phyloP scores from a whole-genome alignment of 2,113 vertebrate species.

The Neofelis nebulosa region DNA sequence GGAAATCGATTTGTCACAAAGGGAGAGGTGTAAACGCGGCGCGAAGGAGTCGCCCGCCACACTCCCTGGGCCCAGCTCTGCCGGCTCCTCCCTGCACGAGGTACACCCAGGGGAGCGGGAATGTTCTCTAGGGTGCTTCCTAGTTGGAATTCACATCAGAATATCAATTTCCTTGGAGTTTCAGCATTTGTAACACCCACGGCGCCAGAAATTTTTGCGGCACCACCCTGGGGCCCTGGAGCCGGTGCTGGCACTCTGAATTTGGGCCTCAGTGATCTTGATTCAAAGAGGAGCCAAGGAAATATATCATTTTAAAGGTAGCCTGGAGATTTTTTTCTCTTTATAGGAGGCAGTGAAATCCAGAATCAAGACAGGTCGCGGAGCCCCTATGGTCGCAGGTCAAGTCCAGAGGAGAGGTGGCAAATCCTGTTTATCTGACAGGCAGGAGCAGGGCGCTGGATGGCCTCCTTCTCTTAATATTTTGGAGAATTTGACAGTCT shows the following conservation, averaged over 20 bases:
- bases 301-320: background rate
- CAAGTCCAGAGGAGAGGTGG: background rate
- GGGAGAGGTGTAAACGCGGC: constrained; percentile 51
- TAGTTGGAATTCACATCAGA: background rate
- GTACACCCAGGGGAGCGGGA: background rate
- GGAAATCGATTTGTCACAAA: constrained; percentile 79
- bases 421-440: background rate
- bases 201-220: background rate
- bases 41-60: background rate
- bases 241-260: background rate
- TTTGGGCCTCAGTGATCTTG: background rate
- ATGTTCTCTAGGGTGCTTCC: background rate
- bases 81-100: background rate
- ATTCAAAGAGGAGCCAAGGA: background rate
- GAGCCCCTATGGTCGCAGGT: background rate
- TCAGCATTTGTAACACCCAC: background rate
- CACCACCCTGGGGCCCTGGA: background rate
- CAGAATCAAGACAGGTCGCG: background rate
- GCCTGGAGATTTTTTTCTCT: background rate
- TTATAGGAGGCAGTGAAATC: background rate
- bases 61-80: accelerated
- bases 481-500: background rate
- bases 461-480: background rate
- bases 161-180: background rate
- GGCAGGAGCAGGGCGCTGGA: background rate